Conservation (phyloP, 2,113 vertebrate genomes). For the Ceratotherium simum region DNA sequence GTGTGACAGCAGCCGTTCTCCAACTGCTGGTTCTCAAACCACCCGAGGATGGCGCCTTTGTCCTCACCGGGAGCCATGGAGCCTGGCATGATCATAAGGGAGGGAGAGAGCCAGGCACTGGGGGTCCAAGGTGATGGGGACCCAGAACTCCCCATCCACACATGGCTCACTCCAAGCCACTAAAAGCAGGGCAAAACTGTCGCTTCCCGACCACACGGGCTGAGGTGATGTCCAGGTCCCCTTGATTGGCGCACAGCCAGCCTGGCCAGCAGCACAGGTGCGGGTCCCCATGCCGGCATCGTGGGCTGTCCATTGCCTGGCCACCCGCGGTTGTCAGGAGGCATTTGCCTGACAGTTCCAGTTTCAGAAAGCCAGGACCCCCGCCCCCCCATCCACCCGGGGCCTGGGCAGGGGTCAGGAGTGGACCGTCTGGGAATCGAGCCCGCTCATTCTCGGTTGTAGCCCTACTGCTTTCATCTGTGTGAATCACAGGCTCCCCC, state of each 20-base stretch:
- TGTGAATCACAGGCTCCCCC: too few relatives aligned
- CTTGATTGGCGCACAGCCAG: accelerated
- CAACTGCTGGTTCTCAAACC: too few relatives aligned
- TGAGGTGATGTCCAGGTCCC: accelerated
- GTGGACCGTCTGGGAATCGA: background rate
- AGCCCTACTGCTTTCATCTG: background rate
- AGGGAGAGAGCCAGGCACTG: background rate
- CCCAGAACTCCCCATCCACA: too few relatives aligned
- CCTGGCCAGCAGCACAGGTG: background rate
- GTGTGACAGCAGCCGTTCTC: background rate
- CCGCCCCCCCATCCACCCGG: background rate
- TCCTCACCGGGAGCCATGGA: background rate
- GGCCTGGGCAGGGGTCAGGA: background rate
- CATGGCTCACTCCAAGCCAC: background rate
- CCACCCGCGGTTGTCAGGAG: background rate
- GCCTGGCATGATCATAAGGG: background rate
- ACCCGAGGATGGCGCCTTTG: background rate
- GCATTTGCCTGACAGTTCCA: background rate
- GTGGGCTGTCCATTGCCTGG: background rate
- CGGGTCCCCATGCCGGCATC: accelerated
- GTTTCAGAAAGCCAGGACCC: too few relatives aligned
- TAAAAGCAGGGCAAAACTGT: background rate
- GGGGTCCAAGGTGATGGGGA: accelerated
- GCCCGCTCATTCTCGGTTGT: background rate
- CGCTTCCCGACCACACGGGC: background rate